A percentile compares a stretch with the other conserved stretches of the same genome.
phyloP scores from a whole-genome alignment of 2,797 vertebrate genomes.

The Pygocentrus nattereri region DNA sequence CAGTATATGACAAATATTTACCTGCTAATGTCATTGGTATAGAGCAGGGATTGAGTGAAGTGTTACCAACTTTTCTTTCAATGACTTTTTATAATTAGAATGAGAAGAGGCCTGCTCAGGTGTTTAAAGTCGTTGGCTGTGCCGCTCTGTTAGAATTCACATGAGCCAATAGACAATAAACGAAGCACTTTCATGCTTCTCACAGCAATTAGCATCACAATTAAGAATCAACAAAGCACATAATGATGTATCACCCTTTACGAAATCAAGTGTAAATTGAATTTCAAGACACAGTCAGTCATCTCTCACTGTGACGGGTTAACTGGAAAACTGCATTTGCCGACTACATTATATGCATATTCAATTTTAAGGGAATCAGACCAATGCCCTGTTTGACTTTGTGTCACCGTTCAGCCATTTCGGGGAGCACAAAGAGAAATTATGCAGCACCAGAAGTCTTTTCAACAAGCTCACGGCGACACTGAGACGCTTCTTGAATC shows the following conservation, averaged over 20 bases:
- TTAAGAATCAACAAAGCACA: constrained; percentile 96
- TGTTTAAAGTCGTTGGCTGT: neutral
- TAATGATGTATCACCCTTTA: constrained; percentile 91
- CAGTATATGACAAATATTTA: too few species aligned
- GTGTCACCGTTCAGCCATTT: constrained; percentile 16
- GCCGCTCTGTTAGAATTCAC: constrained; percentile 86
- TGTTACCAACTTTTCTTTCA: too few species aligned
- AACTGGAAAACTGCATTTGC: constrained; percentile 42
- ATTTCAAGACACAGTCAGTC: constrained; percentile 84
- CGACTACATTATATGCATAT: constrained; percentile 48
- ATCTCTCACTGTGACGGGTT: constrained; percentile 75
- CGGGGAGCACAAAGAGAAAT: constrained; percentile 1
- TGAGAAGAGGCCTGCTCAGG: neutral
- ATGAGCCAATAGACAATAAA: constrained; percentile 90
- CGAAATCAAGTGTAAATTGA: constrained; percentile 86
- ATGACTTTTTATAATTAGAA: neutral
- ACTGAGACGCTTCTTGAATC: neutral
- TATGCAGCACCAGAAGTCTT: neutral
- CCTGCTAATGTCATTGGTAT: too few species aligned
- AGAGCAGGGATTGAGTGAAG: too few species aligned
- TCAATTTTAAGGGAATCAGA: constrained; percentile 33
- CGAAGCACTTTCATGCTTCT: constrained; percentile 89
- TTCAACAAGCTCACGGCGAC: neutral
- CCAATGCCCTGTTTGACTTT: constrained; percentile 13
- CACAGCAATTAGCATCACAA: constrained; percentile 91